Evolutionary conservation across 2,113 vertebrate species (phyloP), one percentile per base, ranked within the genome.

Genomic region (Triplophysa rosa): DNA sequence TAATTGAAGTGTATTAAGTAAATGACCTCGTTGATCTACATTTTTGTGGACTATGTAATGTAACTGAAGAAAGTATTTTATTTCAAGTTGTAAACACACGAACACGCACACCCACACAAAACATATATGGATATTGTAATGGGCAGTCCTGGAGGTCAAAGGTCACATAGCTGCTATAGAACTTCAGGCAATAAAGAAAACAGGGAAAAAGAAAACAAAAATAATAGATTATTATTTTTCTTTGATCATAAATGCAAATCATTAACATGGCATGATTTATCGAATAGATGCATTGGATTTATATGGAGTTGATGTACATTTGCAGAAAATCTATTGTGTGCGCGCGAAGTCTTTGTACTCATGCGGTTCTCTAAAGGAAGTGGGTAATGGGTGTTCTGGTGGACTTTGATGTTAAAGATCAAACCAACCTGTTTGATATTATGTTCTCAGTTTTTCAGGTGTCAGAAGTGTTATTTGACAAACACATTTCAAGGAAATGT

Each of bases 1-100:
- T 89, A 90, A 84, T 84, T 82, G 71, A 80, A 86, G 81, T 78
- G 85, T 85, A 90, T 88, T 84, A 90, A 86, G 67, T 79, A 85
- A 87, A 71, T 61, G 85, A 84, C 77, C 75, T 66, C 66, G 61
- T 77, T 88, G 86, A 92, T 90, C 69, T 73, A 88, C 89, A 83
- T 86, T 82, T 54, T 33, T 80, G 82, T 77, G 68, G 78, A 77
- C 68, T 40, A n/a, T n/a, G n/a, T n/a, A n/a, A 42, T 83, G 79
- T 87, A 88, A 88, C 87, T 86, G 83, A 77, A 71, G 52, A 37
- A 68, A 86, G 85, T 79, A 79, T 85, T 87, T 88, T 82, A 64
- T 6, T 70, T 71, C 26, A 11, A 64, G 58, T 37, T 67, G 45
- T 52, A 77, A 54, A 67, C 62, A 66, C 16, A 47, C n/a, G n/a